Conservation (phyloP, 2,888 invertebrate species). For the Agonopterix subpropinquella region DNA sequence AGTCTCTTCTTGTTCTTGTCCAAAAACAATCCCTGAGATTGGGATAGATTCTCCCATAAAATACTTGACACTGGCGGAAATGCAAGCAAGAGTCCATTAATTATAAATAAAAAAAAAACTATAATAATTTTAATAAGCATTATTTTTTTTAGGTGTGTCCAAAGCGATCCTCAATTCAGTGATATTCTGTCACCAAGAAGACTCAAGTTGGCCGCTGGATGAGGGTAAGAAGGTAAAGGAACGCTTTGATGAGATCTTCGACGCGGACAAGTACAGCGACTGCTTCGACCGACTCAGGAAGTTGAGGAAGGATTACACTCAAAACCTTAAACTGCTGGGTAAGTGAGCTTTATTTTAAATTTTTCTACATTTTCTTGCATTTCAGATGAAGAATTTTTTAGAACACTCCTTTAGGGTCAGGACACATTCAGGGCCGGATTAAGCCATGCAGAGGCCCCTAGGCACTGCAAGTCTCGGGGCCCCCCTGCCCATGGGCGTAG, state of each 20-base stretch:
- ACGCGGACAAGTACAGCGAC: conserved; percentile 93
- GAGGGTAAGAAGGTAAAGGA: conserved; percentile 95
- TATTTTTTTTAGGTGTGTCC: conserved; percentile 86
- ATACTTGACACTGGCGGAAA: too few species aligned
- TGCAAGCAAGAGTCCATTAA: too few species aligned
- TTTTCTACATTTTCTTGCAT: background rate
- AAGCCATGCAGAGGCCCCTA: too few species aligned
- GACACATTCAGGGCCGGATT: too few species aligned
- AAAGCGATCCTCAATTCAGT: conserved; percentile 97
- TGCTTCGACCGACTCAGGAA: conserved; percentile 86
- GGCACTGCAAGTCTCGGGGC: too few species aligned
- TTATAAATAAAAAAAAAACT: too few species aligned
- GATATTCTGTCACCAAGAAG: conserved; percentile 99
- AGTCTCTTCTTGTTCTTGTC: too few species aligned
- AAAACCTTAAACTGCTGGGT: conserved; percentile 73
- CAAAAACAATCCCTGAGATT: too few species aligned
- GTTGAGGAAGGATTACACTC: conserved; percentile 77
- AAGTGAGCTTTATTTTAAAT: conserved; percentile 15
- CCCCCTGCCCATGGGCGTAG: too few species aligned
- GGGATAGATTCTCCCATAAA: too few species aligned
- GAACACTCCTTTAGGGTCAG: too few species aligned
- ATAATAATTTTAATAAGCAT: background rate
- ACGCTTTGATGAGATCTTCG: conserved; percentile 98
- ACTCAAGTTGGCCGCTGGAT: conserved; percentile 96
- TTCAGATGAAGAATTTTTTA: too few species aligned